Evolutionary conservation across 2,797 vertebrate species (phyloP), one percentile per base, ranked within the genome.

Genomic region (Zalophus californianus): DNA sequence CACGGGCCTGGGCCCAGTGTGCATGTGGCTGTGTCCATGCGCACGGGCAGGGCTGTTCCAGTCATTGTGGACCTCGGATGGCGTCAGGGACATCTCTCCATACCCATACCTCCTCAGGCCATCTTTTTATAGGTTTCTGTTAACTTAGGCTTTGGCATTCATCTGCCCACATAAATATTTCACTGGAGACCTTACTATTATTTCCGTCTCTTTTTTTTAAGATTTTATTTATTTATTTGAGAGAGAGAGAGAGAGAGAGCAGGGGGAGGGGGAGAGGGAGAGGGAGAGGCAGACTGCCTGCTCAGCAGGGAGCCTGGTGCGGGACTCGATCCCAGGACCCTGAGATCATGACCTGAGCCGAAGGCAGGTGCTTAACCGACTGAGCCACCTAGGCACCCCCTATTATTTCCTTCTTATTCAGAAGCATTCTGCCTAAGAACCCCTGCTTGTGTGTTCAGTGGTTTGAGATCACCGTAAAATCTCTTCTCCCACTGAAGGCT

Each of bases 11-110:
- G 27, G 25, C 18, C 29, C 35, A 52, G 38, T 2, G 48, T 38
- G 44, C 68, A 15, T 4, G 8, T 38, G 41, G 44, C 91, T 20
- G 3, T 41, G 79, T 7, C 48, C 15, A 38, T 62, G 56, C 29
- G 9, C 1, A 13, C 0, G 0, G 77, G 14, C 0, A 5, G 15
- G 62, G 23, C 12, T 5, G 8, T 20, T 52, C 15, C 27, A 2
- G 35, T 44, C 27, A 27, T 48, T 48, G 32, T 7, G 64, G 56
- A 52, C 90, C 62, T 86, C 0, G 1, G 21, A 2, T 64, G 38
- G 87, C 25, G n/a, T 32, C 7, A 3, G 62, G 32, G 50, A 27
- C 35, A 6, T 92, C 58, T 72, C 2, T 88, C 54, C 13, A 4
- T 29, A 32, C 3, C 48, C 50, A 2, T 3, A 23, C 13, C 83